phyloP scores from a whole-genome alignment of 2,888 invertebrate species.

The Sinodicranocentrus sp. region DNA sequence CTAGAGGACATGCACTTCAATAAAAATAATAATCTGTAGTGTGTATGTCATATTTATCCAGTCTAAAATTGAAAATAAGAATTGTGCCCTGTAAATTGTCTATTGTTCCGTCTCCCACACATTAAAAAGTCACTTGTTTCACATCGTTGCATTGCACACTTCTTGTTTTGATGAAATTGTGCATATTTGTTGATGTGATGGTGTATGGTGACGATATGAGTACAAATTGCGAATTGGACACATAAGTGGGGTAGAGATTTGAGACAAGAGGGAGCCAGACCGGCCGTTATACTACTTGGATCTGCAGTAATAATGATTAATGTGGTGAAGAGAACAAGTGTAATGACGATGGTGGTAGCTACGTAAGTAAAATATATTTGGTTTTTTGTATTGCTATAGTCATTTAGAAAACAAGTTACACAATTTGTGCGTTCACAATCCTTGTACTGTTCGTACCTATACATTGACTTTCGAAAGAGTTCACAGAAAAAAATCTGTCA shows the following conservation, averaged over 20 bases:
- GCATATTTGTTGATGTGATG: neutral
- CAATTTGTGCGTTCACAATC: neutral
- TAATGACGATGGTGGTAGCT: neutral
- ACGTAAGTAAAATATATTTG: neutral
- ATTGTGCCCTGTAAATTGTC: neutral
- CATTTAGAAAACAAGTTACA: neutral
- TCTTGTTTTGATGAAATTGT: neutral
- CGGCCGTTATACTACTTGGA: neutral
- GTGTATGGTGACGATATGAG: neutral
- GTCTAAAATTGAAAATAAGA: too few relatives aligned
- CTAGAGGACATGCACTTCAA: too few relatives aligned
- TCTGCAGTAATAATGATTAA: constrained; percentile 19
- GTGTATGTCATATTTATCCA: too few relatives aligned
- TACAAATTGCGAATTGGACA: neutral
- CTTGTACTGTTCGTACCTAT: neutral
- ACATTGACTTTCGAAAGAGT: constrained; percentile 7
- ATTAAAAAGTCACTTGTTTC: too few relatives aligned
- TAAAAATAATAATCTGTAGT: too few relatives aligned
- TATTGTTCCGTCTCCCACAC: too few relatives aligned
- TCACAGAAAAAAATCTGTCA: neutral
- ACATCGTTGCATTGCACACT: neutral
- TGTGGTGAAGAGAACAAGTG: constrained; percentile 3
- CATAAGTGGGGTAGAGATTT: neutral
- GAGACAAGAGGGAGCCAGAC: constrained; percentile 4
- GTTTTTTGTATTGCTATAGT: neutral